These are phyloP conservation scores for Blomia tropicalis DNA, from an alignment of 2,888 invertebrate species.

Conservation along the genomic window DNA sequence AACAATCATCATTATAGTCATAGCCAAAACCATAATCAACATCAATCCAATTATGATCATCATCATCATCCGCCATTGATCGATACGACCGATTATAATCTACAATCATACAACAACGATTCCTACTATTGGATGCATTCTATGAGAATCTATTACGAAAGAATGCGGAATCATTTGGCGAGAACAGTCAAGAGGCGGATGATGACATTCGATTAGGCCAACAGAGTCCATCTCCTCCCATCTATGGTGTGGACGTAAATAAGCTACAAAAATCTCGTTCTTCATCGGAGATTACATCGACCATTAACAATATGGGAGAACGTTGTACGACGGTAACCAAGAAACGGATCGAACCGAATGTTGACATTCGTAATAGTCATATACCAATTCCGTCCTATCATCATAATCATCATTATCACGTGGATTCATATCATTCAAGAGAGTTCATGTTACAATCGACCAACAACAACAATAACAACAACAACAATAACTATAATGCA, in stretches of 20 bases:
- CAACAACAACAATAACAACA: neutral
- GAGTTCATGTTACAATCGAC: neutral
- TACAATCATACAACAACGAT: neutral
- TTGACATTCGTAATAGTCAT: neutral
- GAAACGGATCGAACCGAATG: neutral
- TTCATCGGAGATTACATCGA: neutral
- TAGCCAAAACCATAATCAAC: no score
- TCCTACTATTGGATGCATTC: slow-evolving; percentile 11
- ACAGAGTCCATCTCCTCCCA: neutral
- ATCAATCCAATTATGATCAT: no score
- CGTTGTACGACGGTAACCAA: slow-evolving; percentile 7
- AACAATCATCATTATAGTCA: no score
- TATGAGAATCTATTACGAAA: slow-evolving; percentile 9
- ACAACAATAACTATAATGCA: neutral
- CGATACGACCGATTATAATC: slow-evolving; percentile 1
- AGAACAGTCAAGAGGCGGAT: neutral
- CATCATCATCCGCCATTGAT: neutral
- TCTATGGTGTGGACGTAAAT: slow-evolving; percentile 5
- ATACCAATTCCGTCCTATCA: neutral
- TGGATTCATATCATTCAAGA: neutral
- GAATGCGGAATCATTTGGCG: neutral
- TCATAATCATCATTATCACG: neutral
- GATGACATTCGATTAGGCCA: neutral
- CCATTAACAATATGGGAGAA: neutral
- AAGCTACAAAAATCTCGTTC: no score